Conservation (phyloP, 2,113 vertebrate genomes). For the Vulpes lagopus region DNA sequence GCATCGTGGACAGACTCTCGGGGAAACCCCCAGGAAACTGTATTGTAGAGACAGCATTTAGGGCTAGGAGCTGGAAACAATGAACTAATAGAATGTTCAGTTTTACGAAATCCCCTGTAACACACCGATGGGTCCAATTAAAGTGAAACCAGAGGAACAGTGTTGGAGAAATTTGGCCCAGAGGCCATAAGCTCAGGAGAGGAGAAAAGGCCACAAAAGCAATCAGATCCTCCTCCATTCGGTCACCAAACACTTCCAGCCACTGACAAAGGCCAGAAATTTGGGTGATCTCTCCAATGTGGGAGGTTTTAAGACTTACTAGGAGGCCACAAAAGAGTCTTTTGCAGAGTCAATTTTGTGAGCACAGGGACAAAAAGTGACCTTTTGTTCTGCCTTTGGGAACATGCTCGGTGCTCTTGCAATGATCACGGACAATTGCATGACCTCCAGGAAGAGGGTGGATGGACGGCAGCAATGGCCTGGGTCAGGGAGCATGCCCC, state of each 20-base stretch:
- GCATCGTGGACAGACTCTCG: not conserved
- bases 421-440: accelerated
- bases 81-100: not conserved
- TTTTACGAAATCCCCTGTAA: not conserved
- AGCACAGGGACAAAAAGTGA: not conserved
- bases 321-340: not conserved
- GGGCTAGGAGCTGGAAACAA: not conserved
- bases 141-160: not conserved
- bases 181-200: not conserved
- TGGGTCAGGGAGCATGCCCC: not conserved
- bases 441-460: not conserved
- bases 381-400: not conserved
- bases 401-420: not conserved
- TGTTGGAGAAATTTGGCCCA: not conserved
- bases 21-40: not conserved
- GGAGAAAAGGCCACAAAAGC: not conserved
- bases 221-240: not conserved
- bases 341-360: not conserved
- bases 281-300: accelerated
- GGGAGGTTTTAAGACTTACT: not conserved
- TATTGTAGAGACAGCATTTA: not conserved
- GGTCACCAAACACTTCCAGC: not conserved
- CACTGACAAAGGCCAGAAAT: not conserved
- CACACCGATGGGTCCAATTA: not conserved
- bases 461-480: too few species aligned